Conservation (phyloP, 2,113 vertebrate genomes). For the Caranx ignobilis region DNA sequence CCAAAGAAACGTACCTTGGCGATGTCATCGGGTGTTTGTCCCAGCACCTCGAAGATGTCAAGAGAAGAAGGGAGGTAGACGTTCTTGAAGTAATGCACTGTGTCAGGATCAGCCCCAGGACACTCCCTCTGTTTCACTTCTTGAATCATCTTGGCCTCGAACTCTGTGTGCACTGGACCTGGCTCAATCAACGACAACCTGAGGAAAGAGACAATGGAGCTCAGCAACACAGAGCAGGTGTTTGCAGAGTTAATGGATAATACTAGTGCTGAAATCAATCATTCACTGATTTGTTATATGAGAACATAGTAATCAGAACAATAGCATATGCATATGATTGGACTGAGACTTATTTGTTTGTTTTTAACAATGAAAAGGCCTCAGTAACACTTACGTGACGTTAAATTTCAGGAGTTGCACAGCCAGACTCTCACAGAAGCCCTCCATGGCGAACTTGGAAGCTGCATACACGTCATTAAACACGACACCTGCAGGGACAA, state of each 20-base stretch:
- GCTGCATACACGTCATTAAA: constrained; percentile 85
- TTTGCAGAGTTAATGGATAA: neutral
- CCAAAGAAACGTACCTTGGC: constrained; percentile 77
- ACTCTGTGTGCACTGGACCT: constrained; percentile 84
- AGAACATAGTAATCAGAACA: too few species aligned
- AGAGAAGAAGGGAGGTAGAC: constrained; percentile 83
- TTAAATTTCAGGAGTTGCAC: constrained; percentile 82
- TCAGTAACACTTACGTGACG: constrained; percentile 76
- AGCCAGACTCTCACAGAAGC: constrained; percentile 84
- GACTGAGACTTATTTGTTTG: neutral
- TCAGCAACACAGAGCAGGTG: neutral
- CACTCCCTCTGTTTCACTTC: constrained; percentile 81
- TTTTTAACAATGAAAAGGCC: neutral
- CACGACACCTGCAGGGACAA: constrained; percentile 74
- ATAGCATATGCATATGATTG: too few species aligned
- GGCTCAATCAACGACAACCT: constrained; percentile 86
- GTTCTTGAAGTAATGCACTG: constrained; percentile 82
- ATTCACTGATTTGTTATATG: too few species aligned
- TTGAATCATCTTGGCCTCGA: constrained; percentile 85
- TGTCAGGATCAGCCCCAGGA: constrained; percentile 77
- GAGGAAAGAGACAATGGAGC: constrained; percentile 1
- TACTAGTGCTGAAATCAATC: neutral
- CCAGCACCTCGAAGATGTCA: constrained; percentile 84
- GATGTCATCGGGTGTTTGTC: constrained; percentile 83
- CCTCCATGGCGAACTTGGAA: constrained; percentile 86